phyloP scores from a whole-genome alignment of 2,888 invertebrate species.

The Pristionchus exspectatus region DNA sequence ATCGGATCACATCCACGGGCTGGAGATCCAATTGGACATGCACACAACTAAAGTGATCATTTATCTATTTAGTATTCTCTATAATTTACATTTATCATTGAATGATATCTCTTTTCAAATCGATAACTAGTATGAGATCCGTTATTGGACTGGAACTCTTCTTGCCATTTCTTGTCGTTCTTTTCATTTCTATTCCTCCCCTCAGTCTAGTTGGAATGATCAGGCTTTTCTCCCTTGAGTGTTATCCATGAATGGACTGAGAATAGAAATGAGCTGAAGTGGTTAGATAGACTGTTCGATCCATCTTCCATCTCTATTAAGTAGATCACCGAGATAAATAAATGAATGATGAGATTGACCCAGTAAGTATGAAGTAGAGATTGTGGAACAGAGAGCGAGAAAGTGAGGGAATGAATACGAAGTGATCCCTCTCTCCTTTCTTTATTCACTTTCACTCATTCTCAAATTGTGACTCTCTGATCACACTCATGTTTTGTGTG shows the following conservation, averaged over 20 bases:
- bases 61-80: neutral
- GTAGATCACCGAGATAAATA: slow-evolving; percentile 2
- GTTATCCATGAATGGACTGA: slow-evolving; percentile 34
- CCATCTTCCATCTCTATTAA: neutral
- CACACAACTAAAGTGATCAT: slow-evolving; percentile 72
- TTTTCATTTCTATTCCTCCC: neutral
- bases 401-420: neutral
- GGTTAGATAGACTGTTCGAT: neutral
- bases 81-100: neutral
- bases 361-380: slow-evolving; percentile 26
- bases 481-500: slow-evolving; percentile 46
- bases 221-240: slow-evolving; percentile 24
- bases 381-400: slow-evolving; percentile 34
- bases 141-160: slow-evolving; percentile 9
- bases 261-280: slow-evolving; percentile 22
- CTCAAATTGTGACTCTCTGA: slow-evolving; percentile 51
- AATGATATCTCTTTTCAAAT: neutral
- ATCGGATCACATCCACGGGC: slow-evolving; percentile 75
- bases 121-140: neutral
- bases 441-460: slow-evolving; percentile 36
- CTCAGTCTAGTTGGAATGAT: slow-evolving; percentile 32
- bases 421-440: slow-evolving; percentile 22
- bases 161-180: neutral
- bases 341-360: slow-evolving; percentile 31
- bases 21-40: slow-evolving; percentile 78